Evolutionary conservation across 2,113 vertebrate species (phyloP), one percentile per base, ranked within the genome.

Genomic region (Epinephelus cyanopodus): DNA sequence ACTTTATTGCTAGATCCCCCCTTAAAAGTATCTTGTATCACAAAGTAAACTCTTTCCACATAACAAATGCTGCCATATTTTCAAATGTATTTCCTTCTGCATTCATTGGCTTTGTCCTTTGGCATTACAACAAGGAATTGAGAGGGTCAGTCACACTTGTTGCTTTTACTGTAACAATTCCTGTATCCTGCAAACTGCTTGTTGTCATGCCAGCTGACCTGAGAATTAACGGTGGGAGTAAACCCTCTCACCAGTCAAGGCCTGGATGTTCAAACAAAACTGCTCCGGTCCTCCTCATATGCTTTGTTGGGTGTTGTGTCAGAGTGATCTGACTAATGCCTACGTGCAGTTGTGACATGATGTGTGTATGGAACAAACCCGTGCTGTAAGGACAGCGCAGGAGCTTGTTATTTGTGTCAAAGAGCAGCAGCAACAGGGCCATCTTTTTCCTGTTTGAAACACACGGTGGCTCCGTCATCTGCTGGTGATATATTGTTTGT

Each of bases 181-280:
- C 57, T 77, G 18, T 21, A 73, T 89, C 83, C 82, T 81, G 80
- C 9, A 23, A n/a, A 78, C 19, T 8, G 84, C 79, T 89, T 90
- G 84, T 86, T 83, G 76, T 86, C 50, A 15, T 84, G 85, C 89
- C 91, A 91, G 76, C 39, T 89, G 88, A 83, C 82, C 88, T 72
- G 64, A 56, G 72, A 66, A 37, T 72, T 79, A 72, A 57, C 75
- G 39, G 29, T 56, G 66, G 70, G 67, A 84, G 86, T 71, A 48
- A 74, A 82, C 39, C 23, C 42, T 52, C 25, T 79, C 56, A 27
- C 17, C 61, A 63, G 84, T 77, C 83, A 66, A 66, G 84, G 85
- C 19, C 89, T 71, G 54, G 53, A 62, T 21, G 56, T 87, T 50
- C 58, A 78, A 82, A 84, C 69, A 78, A 27, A 82, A 8, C 37